Percentiles rank a stretch among this genome's conserved stretches.
Conservation (phyloP, 2,113 vertebrate genomes). For the Aphelocoma coerulescens region DNA sequence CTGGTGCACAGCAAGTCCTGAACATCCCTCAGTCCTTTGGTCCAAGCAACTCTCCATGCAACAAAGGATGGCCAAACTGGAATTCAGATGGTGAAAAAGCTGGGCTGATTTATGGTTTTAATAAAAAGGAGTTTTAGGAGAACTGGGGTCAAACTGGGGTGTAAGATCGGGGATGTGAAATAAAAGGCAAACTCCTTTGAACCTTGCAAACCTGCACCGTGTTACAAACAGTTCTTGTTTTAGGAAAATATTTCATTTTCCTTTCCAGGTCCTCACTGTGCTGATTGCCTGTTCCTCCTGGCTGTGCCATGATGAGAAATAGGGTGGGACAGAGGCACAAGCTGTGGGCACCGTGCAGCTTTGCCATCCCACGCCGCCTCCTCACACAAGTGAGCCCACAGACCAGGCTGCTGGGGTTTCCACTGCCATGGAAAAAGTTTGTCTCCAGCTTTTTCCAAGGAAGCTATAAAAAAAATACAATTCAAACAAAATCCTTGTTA, state of each 20-base stretch:
- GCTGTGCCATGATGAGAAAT: rapidly evolving
- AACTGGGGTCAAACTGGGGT: neutral
- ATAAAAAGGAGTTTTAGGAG: neutral
- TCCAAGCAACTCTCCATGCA: neutral
- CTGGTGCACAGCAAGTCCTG: rapidly evolving
- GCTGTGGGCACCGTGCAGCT: rapidly evolving
- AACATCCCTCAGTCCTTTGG: neutral
- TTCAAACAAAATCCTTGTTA: neutral
- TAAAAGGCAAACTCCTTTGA: neutral
- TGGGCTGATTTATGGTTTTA: neutral
- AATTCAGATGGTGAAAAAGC: neutral
- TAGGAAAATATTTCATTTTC: neutral
- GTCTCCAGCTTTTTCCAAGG: neutral
- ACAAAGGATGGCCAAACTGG: neutral
- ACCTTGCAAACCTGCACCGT: rapidly evolving
- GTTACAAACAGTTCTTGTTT: neutral
- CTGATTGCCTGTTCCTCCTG: neutral
- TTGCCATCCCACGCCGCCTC: rapidly evolving
- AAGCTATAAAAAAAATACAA: neutral
- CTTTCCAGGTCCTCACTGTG: neutral
- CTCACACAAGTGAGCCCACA: neutral
- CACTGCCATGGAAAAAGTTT: neutral
- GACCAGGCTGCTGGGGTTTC: neutral
- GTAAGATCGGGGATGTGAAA: neutral
- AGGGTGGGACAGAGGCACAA: neutral